Evolutionary conservation across 2,888 invertebrate genomes (phyloP), one percentile per base, ranked within the genome.

Genomic region (Sphinx pinastri): DNA sequence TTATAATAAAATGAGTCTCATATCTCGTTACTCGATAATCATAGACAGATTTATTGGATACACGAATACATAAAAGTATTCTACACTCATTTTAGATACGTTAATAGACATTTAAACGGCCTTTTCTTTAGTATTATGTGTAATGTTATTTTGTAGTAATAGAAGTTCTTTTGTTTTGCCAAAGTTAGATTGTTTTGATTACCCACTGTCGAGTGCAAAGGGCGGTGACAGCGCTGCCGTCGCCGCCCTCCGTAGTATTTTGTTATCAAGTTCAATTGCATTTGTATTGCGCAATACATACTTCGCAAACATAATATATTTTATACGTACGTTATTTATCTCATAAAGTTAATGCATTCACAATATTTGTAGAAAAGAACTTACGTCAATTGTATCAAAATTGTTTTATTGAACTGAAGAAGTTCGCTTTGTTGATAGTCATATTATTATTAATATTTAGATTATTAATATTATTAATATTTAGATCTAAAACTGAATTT

Each of bases 181-280:
- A 16, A 45, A 10, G 77, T 73, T 78, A 77, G 80, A 77, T 84
- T 84, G 82, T 83, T 86, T 81, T 84, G 81, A 78, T 84, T 79
- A 71, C 71, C 5, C 38, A 8, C 38, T 77, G 60, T 76, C 71
- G 79, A 80, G 79, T 74, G 76, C 69, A 76, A 77, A 74, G 74
- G 7, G 54, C 67, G 63, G 47, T 63, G 60, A 63, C 63, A 47
- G 19, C 63, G 63, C 49, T 16, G 47, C 16, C 47, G 49, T 63
- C 63, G 60, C 38, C 19, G 13, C 63, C 47, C 49, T 7, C 49
- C 6, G 19, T 49, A 19, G 63, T 49, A 49, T 19, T 63, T 12
- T 25, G 19, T 49, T 47, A 60, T 60, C 16, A 49, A 12, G 19
- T 63, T 47, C 60, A 63, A 49, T 63, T 47, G 49, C 47, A 11